Evolutionary conservation across 2,797 vertebrate genomes (phyloP).

Genomic region (Molossus alvarezi): DNA sequence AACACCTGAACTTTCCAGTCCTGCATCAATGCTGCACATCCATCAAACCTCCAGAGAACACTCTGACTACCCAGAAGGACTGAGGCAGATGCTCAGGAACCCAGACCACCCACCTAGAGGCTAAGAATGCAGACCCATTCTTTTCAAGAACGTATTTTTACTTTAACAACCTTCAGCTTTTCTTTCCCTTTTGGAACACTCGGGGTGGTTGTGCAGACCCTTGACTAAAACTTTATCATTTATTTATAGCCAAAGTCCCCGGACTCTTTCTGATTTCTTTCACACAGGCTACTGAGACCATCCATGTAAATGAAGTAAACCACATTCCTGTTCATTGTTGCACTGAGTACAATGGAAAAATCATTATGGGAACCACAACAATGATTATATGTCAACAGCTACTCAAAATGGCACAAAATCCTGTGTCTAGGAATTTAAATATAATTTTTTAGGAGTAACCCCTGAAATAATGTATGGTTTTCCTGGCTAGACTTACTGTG

Average conservation of each 20-base stretch:
- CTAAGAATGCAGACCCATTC: background rate
- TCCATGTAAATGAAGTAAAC: background rate
- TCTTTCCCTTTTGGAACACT: background rate
- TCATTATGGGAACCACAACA: background rate
- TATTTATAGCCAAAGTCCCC: background rate
- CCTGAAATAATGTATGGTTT: background rate
- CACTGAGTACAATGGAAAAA: background rate
- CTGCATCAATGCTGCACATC: background rate
- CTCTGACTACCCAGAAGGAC: background rate
- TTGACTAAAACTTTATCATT: background rate
- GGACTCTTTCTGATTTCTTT: background rate
- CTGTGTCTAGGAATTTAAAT: background rate
- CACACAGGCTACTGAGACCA: background rate
- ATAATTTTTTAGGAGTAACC: background rate
- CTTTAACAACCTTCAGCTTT: background rate
- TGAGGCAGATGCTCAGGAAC: fast-evolving
- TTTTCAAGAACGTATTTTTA: background rate
- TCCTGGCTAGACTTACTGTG: background rate
- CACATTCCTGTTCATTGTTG: background rate
- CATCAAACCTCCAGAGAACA: background rate
- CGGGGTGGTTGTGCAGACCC: background rate
- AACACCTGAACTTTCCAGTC: no score
- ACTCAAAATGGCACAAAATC: background rate
- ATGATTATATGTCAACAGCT: background rate
- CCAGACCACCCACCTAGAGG: background rate